Conservation (phyloP, 1,140 invertebrate genomes). For the Scaptodrosophila lebanonensis region DNA sequence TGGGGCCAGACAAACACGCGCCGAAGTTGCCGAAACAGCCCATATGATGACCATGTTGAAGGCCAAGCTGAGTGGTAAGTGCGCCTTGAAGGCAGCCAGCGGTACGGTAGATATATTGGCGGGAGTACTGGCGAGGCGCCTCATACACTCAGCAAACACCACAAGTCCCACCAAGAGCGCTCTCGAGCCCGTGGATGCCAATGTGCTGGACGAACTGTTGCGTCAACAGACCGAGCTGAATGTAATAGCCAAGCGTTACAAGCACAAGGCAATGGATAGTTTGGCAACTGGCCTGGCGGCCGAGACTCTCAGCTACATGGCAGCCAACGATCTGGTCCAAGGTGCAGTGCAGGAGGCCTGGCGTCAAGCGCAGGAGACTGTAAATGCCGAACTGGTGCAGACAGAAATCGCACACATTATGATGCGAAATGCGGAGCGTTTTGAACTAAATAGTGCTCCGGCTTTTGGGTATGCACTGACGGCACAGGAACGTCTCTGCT, state of each 20-base stretch:
- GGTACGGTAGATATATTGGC: conserved; percentile 44
- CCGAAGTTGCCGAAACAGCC: conserved; percentile 83
- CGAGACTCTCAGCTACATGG: conserved; percentile 81
- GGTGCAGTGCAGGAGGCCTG: conserved; percentile 82
- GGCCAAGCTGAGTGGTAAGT: conserved; percentile 80
- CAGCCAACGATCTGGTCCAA: conserved; percentile 59
- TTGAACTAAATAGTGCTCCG: conserved; percentile 79
- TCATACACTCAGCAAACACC: conserved; percentile 25
- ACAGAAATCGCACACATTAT: conserved; percentile 86
- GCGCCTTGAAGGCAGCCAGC: conserved; percentile 39
- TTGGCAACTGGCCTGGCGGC: conserved; percentile 82
- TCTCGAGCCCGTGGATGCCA: conserved; percentile 52
- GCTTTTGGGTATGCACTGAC: conserved; percentile 80
- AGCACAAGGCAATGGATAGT: conserved; percentile 83
- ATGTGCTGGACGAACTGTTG: conserved; percentile 79
- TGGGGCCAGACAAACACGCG: conserved; percentile 45
- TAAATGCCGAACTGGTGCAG: conserved; percentile 84
- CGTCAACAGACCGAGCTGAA: conserved; percentile 81
- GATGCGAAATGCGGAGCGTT: conserved; percentile 82
- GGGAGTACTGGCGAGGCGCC: conserved; percentile 35
- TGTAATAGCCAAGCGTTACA: conserved; percentile 81
- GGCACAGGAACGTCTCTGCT: conserved; percentile 80
- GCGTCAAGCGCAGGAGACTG: conserved; percentile 83
- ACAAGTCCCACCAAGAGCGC: background rate
- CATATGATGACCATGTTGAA: conserved; percentile 84